phyloP scores from a whole-genome alignment of 2,797 vertebrate genomes.

The Dallia pectoralis region DNA sequence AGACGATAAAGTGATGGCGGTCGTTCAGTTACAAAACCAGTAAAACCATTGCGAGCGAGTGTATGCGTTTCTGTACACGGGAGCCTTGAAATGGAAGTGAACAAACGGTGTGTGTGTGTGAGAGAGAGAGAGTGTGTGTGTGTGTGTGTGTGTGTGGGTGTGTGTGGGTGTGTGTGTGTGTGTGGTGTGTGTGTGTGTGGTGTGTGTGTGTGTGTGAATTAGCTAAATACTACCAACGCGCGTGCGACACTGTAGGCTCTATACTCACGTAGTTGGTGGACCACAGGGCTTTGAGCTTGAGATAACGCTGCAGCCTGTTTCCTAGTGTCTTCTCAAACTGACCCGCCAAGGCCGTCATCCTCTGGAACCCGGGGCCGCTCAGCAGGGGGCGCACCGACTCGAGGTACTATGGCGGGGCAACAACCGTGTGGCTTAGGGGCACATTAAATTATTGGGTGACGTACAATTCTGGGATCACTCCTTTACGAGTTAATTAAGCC shows the following conservation, averaged over 20 bases:
- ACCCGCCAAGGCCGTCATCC: constrained; percentile 65
- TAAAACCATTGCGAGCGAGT: not conserved
- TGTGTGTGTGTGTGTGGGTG: not conserved
- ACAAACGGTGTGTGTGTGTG: not conserved
- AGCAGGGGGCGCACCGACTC: constrained; percentile 79
- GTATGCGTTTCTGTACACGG: not conserved
- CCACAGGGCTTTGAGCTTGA: constrained; percentile 86
- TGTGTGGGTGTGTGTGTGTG: not conserved
- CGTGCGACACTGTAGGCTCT: too few relatives aligned
- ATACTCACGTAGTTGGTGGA: constrained; percentile 84
- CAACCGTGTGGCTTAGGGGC: not conserved
- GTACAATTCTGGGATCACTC: not conserved
- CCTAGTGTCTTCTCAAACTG: constrained; percentile 79
- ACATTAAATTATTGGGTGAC: too few relatives aligned
- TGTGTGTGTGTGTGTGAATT: too few relatives aligned
- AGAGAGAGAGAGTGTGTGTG: not conserved
- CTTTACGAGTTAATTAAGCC: not conserved
- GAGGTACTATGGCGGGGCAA: constrained; percentile 72
- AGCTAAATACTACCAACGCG: too few relatives aligned
- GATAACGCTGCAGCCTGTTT: constrained; percentile 80
- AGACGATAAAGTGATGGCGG: not conserved
- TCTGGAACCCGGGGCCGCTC: constrained; percentile 64
- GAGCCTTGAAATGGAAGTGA: not conserved
- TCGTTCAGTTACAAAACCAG: not conserved
- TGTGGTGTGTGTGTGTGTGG: too few relatives aligned